Evolutionary conservation across 2,888 invertebrate genomes (phyloP), one percentile per base, ranked within the genome.

Genomic region (Melipona bicolor): DNA sequence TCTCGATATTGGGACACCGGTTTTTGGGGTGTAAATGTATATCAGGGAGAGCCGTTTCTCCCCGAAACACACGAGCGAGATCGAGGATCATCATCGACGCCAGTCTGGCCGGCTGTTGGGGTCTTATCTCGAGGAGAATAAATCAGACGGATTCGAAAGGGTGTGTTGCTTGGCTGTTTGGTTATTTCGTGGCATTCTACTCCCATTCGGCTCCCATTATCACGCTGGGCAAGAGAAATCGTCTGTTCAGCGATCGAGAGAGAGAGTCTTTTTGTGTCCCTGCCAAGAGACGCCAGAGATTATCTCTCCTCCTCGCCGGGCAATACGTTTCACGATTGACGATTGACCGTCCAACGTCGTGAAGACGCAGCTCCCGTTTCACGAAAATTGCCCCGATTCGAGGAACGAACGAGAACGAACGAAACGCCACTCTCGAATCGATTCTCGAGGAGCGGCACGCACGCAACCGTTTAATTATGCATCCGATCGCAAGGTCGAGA

Each of bases 391-490:
- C 11, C 13, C n/a, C 52, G n/a, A 52, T 62, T 64, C 61, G 15
- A 54, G n/a, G 27, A 68, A 68, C 68, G 43, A 43, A 36, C 21
- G 32, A 32, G 27, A 32, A 43, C 19, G 64, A 54, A 54, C 19
- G 61, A 17, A 54, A 52, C 43, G 32, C 43, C 43, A 24, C 19
- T n/a, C n/a, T n/a, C 21, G 52, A 54, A 36, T 68, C 50, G 50
- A 27, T 65, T 67, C 43, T 24, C 17, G 2, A 1, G 36, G 32
- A 4, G 21, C 19, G 0, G 17, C n/a, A 32, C 36, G 54, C 54
- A 56, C 54, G 70, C 70, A 36, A 70, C 32, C 21, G 54, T 70
- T 70, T 70, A 54, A 70, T 70, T 70, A 70, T 70, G 70, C 19
- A 70, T 56, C 59, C 56, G 71, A 71, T 71, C 71, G 71, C 43